Evolutionary conservation across 23 tunicate species (phyloP).

Genomic region (Diplosoma virens): DNA sequence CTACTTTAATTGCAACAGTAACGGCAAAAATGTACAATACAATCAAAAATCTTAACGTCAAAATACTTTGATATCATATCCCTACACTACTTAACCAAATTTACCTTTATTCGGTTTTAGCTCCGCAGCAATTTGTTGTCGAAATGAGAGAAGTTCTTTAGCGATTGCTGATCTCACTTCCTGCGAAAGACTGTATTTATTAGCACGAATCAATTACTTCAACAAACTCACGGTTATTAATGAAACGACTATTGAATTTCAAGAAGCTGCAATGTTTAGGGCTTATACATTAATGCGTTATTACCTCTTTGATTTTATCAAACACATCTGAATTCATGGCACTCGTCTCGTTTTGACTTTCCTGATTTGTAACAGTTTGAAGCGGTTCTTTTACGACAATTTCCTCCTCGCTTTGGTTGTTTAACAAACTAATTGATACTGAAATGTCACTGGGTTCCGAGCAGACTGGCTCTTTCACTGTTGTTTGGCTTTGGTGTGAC

Average conservation of each 20-base stretch:
- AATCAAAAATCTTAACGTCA: no score
- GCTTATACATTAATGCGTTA: no score
- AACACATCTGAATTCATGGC: background rate
- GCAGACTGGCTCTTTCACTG: background rate
- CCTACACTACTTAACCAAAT: no score
- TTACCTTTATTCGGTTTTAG: no score
- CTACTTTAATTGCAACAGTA: no score
- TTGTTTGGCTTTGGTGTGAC: constrained; percentile 6
- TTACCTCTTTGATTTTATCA: constrained; percentile 26
- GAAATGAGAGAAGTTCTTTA: constrained; percentile 28
- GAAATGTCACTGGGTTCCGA: constrained; percentile 8
- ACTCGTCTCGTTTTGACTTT: constrained; percentile 1
- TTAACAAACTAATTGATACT: background rate
- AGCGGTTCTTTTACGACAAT: constrained; percentile 9
- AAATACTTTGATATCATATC: no score
- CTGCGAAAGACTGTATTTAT: background rate
- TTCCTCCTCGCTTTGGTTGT: background rate
- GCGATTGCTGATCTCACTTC: constrained; percentile 23
- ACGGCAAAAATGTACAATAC: no score
- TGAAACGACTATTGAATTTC: no score
- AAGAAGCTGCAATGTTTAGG: no score
- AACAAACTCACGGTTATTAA: no score
- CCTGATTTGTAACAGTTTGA: background rate
- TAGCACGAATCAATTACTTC: background rate
- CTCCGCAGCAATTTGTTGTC: constrained; percentile 6